These are phyloP conservation scores for Mungos mungo DNA, from an alignment of 2,113 vertebrate genomes.

Conservation along the genomic window DNA sequence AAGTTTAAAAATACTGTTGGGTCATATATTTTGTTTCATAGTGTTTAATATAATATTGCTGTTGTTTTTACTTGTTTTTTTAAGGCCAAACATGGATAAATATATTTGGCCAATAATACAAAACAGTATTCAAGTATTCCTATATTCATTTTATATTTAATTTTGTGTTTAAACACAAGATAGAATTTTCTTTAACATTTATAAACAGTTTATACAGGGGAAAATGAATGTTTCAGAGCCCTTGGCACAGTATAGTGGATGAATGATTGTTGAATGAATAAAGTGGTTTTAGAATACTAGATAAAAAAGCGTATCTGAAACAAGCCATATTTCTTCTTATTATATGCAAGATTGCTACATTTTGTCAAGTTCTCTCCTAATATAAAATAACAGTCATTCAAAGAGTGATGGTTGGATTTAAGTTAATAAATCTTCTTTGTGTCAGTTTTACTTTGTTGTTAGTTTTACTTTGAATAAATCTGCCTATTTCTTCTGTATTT, in stretches of 20 bases:
- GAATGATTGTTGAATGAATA: background rate
- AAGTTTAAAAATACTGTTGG: background rate
- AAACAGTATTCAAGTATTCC: background rate
- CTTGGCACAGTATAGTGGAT: background rate
- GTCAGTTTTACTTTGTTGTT: background rate
- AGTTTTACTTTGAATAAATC: background rate
- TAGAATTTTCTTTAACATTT: slow-evolving; percentile 29
- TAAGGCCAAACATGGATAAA: background rate
- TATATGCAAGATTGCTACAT: background rate
- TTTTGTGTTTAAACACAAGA: slow-evolving; percentile 25
- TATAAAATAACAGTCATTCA: slow-evolving; percentile 25
- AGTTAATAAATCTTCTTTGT: slow-evolving; percentile 11
- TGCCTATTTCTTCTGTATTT: background rate
- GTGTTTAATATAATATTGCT: background rate
- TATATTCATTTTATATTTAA: slow-evolving; percentile 23
- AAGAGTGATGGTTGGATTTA: background rate
- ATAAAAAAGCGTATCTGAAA: background rate
- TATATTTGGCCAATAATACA: background rate
- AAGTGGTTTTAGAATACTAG: slow-evolving; percentile 24
- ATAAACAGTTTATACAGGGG: background rate
- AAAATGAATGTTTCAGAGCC: background rate
- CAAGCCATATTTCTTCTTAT: background rate
- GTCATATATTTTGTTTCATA: background rate
- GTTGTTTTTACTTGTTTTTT: background rate
- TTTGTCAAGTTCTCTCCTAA: slow-evolving; percentile 1